These are phyloP conservation scores for Colius striatus DNA, from an alignment of 2,113 vertebrate genomes.

Conservation along the genomic window DNA sequence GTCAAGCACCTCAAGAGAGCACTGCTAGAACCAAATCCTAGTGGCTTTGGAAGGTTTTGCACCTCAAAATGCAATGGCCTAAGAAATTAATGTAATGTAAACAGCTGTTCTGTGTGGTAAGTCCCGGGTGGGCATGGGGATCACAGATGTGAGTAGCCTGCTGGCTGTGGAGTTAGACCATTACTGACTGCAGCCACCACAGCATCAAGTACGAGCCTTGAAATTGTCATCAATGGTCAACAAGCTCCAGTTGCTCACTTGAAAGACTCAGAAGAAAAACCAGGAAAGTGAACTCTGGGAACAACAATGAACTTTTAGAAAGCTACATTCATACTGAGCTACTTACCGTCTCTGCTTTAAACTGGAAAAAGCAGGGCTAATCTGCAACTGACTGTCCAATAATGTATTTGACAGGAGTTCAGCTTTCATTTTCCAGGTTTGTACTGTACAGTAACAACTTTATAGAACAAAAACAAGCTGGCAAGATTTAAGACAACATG, in stretches of 20 bases:
- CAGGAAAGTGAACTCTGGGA: not conserved
- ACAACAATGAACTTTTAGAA: not conserved
- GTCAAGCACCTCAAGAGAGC: not conserved
- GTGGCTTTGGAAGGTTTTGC: not conserved
- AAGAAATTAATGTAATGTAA: not conserved
- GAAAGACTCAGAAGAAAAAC: not conserved
- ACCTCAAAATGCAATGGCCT: not conserved
- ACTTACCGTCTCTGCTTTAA: not conserved
- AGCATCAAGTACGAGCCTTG: not conserved
- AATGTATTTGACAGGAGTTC: not conserved
- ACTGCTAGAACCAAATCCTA: not conserved
- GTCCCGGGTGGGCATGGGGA: not conserved
- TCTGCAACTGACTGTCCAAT: slow-evolving; percentile 28
- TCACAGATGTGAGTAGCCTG: not conserved
- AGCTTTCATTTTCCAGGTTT: not conserved
- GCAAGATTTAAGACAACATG: not conserved
- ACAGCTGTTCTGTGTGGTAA: not conserved
- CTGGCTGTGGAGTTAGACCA: not conserved
- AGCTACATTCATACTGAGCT: not conserved
- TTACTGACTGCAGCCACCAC: not conserved
- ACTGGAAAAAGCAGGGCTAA: slow-evolving; percentile 5
- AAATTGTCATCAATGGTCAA: not conserved
- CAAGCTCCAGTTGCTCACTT: not conserved
- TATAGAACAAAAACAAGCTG: not conserved
- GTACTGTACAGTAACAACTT: not conserved